Evolutionary conservation across 2,888 invertebrate genomes (phyloP), one percentile per base, ranked within the genome.

Genomic region (Nymphalis urticae): DNA sequence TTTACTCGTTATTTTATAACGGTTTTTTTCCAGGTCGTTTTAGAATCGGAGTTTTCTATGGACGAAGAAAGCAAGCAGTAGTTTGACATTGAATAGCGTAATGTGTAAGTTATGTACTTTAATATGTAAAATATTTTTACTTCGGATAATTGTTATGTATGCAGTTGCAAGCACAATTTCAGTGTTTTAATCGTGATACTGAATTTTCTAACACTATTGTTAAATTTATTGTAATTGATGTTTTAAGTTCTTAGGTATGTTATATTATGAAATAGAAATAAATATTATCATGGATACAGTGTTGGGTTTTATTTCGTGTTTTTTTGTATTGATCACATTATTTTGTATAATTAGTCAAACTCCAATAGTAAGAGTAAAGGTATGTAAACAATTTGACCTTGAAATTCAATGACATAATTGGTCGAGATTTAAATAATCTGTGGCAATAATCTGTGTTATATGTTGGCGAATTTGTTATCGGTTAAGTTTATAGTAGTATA

Each of bases 31-130:
- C 87, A 90, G 90, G 88, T 85, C 8, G 86, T 83, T 8, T 74
- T 90, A 65, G 88, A 89, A 27, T 72, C 83, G 0, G 88, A 89
- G 2, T 90, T 83, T 66, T 75, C 78, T 36, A 85, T 88, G 68
- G 85, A 87, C n/a, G 88, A 87, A 7, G 88, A 69, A 72, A 73
- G 58, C 62, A 71, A 68, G 67, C 17, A 68, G 66, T 60, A 68
- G 70, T 59, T 36, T 54, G 48, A 32, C 61, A 51, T 62, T 51
- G 32, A 59, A 67, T 56, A 58, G 13, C 62, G 10, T 63, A 21
- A 50, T 64, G 50, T n/a, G 53, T 64, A 66, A 53, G 47, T 53
- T 50, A 48, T 56, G 56, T 56, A 56, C 16, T 17, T n/a, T n/a
- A 36, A 16, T 27, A n/a, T 51, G 51, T 24, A 13, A 21, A 16